Evolutionary conservation across 1,140 invertebrate genomes (phyloP).

Genomic region (Trichogramma pretiosum): DNA sequence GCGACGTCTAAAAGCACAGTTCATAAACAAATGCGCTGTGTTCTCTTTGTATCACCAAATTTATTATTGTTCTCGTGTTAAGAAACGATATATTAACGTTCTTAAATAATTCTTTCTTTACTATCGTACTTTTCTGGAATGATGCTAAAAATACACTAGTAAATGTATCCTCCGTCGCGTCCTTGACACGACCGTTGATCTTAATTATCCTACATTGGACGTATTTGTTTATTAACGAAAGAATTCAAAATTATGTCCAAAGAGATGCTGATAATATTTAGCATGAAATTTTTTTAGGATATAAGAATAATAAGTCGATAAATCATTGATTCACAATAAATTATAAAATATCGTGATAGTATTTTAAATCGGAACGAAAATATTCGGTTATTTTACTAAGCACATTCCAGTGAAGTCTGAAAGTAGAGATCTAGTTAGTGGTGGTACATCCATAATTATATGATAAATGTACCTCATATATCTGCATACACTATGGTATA

Average conservation of each 20-base stretch:
- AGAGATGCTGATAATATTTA: neutral
- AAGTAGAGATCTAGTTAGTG: slow-evolving; percentile 38
- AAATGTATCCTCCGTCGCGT: slow-evolving; percentile 9
- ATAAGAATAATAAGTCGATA: neutral
- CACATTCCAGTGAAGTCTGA: slow-evolving; percentile 39
- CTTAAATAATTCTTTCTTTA: slow-evolving; percentile 25
- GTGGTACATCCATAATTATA: slow-evolving; percentile 34
- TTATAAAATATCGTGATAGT: slow-evolving; percentile 4
- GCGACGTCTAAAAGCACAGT: no score
- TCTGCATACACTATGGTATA: slow-evolving; percentile 16
- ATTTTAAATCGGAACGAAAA: slow-evolving; percentile 8
- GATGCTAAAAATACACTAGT: slow-evolving; percentile 19
- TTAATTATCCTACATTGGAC: slow-evolving; percentile 8
- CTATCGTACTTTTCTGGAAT: slow-evolving; percentile 28
- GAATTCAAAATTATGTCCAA: neutral
- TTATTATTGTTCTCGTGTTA: slow-evolving; percentile 17
- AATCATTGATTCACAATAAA: neutral
- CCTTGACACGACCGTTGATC: slow-evolving; percentile 6
- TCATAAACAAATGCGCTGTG: no score
- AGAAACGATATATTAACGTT: slow-evolving; percentile 15
- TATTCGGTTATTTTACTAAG: slow-evolving; percentile 20
- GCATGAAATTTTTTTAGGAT: neutral
- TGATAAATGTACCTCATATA: no score
- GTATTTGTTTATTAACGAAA: neutral
- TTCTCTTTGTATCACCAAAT: no score